Percentiles rank a stretch among this genome's conserved stretches.
These are phyloP conservation scores for Bombylius discolor DNA, from an alignment of 2,888 invertebrate species.

Conservation along the genomic window DNA sequence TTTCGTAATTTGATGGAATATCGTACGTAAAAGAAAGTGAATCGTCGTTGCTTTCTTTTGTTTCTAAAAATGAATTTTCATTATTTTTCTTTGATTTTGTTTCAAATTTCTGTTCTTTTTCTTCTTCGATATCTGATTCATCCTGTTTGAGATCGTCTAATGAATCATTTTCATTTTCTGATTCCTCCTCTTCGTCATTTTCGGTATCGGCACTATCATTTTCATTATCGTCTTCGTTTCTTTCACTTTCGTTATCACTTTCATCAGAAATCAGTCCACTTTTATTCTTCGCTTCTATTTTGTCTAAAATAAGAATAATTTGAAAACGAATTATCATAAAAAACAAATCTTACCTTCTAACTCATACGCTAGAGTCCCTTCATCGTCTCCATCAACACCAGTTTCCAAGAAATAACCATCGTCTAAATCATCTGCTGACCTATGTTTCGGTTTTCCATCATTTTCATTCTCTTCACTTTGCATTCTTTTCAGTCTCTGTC, in stretches of 20 bases:
- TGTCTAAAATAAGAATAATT: constrained; percentile 7
- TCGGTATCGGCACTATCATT: constrained; percentile 19
- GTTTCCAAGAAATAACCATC: constrained; percentile 52
- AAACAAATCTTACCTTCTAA: constrained; percentile 24
- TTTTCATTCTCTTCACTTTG: constrained; percentile 37
- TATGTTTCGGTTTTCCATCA: constrained; percentile 42
- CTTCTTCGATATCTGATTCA: constrained; percentile 21
- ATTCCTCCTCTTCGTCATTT: constrained; percentile 12
- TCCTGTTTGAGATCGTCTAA: constrained; percentile 12
- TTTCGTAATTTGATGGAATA: constrained; percentile 50
- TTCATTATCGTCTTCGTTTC: constrained; percentile 19
- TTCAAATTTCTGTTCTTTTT: constrained; percentile 26
- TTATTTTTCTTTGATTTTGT: constrained; percentile 23
- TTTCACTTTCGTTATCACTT: constrained; percentile 23
- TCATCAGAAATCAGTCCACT: neutral
- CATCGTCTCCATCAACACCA: constrained; percentile 22
- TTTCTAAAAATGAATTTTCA: constrained; percentile 3
- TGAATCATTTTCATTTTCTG: constrained; percentile 17
- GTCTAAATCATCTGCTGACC: constrained; percentile 76
- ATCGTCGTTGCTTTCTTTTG: constrained; percentile 33
- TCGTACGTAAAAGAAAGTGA: constrained; percentile 43
- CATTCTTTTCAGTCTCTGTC: constrained; percentile 68
- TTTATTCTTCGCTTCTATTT: neutral
- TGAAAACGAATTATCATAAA: neutral
- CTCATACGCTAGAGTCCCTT: constrained; percentile 27